Conservation (phyloP, 2,113 vertebrate species). For the Cettia cetti region DNA sequence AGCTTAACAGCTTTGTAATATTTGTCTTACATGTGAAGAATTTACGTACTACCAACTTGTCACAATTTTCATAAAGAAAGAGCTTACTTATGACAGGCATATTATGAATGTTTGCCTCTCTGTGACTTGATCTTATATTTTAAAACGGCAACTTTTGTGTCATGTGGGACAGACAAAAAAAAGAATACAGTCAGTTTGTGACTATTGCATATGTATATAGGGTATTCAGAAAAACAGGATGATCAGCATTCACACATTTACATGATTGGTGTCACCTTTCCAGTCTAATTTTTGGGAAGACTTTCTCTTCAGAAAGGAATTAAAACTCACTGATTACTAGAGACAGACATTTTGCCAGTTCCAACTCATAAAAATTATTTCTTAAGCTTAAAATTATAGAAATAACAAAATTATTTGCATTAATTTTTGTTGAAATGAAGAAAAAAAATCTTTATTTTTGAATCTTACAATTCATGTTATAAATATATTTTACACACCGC, state of each 20-base stretch:
- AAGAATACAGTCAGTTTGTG: not conserved
- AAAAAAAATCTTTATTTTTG: not conserved
- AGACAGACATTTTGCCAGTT: not conserved
- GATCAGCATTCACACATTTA: not conserved
- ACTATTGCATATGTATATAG: not conserved
- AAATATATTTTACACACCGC: not conserved
- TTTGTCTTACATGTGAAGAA: not conserved
- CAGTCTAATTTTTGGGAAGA: not conserved
- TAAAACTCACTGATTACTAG: not conserved
- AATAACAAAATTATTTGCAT: not conserved
- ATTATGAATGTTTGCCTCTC: not conserved
- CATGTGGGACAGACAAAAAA: not conserved
- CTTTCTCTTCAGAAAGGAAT: not conserved
- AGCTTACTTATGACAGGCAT: not conserved
- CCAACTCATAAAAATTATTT: not conserved
- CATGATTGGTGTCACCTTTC: not conserved
- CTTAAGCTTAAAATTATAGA: not conserved
- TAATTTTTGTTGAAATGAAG: not conserved
- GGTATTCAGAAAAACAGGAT: not conserved
- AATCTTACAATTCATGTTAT: not conserved
- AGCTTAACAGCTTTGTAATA: not conserved
- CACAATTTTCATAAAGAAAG: not conserved
- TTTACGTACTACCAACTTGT: not conserved
- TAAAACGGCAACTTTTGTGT: not conserved
- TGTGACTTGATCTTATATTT: not conserved